Conservation (phyloP, 1,140 invertebrate species). For the Pachyrhynchus sulphureomaculatus region DNA sequence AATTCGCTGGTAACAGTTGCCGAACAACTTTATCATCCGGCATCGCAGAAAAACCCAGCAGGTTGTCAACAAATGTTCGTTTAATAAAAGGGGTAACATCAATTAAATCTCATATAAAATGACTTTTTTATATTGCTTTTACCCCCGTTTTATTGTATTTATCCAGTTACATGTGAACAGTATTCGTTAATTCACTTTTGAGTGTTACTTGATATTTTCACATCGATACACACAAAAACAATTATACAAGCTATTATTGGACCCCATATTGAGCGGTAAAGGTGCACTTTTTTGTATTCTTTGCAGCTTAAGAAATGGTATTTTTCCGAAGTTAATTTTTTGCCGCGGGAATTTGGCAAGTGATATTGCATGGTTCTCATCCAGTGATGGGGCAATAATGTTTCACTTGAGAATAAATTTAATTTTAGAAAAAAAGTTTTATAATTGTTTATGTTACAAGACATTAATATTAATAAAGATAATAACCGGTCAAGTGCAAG, state of each 20-base stretch:
- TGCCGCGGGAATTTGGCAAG: slow-evolving; percentile 13
- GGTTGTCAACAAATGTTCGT: slow-evolving; percentile 30
- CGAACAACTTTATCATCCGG: slow-evolving; percentile 18
- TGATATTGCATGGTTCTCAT: slow-evolving; percentile 13
- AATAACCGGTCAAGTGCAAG: too few relatives aligned
- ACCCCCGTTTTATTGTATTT: slow-evolving; percentile 14
- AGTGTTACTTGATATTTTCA: slow-evolving; percentile 40
- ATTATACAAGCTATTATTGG: slow-evolving; percentile 23
- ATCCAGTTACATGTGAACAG: slow-evolving; percentile 14
- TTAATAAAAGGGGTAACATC: slow-evolving; percentile 19
- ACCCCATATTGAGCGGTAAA: slow-evolving; percentile 15
- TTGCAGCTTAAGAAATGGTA: not conserved
- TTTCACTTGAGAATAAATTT: not conserved
- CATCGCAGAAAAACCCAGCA: slow-evolving; percentile 23
- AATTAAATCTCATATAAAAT: slow-evolving; percentile 28
- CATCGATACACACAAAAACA: slow-evolving; percentile 34
- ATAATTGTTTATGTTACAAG: too few relatives aligned
- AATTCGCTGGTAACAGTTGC: slow-evolving; percentile 4
- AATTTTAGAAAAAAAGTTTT: too few relatives aligned
- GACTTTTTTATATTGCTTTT: slow-evolving; percentile 29
- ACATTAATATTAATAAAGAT: too few relatives aligned
- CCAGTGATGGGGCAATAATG: slow-evolving; percentile 4
- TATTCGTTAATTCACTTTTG: slow-evolving; percentile 22
- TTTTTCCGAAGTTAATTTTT: not conserved
- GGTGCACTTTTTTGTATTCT: slow-evolving; percentile 9